Base-by-base conservation (phyloP, 2,797 vertebrate species). In the Chelon labrosus region DNA sequence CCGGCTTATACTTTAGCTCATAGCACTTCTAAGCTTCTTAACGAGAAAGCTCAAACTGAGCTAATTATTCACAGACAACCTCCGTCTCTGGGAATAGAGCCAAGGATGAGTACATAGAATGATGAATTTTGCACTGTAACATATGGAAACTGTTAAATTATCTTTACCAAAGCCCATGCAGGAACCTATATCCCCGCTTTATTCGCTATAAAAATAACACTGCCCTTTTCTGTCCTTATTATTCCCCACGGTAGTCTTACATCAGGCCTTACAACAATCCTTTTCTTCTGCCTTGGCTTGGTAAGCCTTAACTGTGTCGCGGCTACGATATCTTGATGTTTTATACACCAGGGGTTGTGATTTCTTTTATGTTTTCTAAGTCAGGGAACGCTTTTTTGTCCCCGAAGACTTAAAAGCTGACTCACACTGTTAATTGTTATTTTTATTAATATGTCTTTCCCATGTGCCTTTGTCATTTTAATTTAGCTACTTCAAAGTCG, bases 21-120 rank as follows among this genome's bases (percentile, higher is more conserved):
- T 89, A 91, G 85, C 86, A 77, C 80, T 88, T 85, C 79, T 92
- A 94, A 93, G 90, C 93, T 86, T 86, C 92, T 92, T 92, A 93
- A 90, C 73, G 42, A 90, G 88, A 85, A 90, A 91, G 87, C 89
- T 85, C 85, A 83, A 87, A 92, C 85, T 82, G 88, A 92, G 90
- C 85, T 93, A 91, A 92, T 93, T 92, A 90, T 93, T 90, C 89
- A 91, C 54, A 83, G 89, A 63, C 78, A 82, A 79, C 75, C 85
- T 85, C 77, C 53, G 58, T 88, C 79, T 79, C 73, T 70, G 72
- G 85, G 60, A 88, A 85, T 84, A 68, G 39, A 77, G 77, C 84
- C 84, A 85, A 57, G 58, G 56, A 79, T 67, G 65, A 82, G 66
- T 13, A 82, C 68, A 75, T 74, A 51, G 73, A 83, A 83, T 77